Percentiles rank a stretch among this genome's conserved stretches.
Conservation (phyloP, 2,888 invertebrate genomes). For the Hyalella azteca region DNA sequence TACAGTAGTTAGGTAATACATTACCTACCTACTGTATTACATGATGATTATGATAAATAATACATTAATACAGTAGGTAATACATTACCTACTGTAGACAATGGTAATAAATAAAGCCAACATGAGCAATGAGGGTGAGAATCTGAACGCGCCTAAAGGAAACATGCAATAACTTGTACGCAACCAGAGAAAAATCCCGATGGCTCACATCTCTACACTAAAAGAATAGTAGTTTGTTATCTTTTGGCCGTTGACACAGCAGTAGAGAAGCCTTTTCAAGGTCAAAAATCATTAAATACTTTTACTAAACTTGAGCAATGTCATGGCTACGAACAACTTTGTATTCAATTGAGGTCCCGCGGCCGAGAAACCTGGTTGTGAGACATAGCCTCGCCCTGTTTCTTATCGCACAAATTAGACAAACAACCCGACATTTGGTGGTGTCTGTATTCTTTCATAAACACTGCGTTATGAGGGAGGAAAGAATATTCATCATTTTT, state of each 20-base stretch:
- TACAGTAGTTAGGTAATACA: too few species aligned
- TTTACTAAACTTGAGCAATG: neutral
- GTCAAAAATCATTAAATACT: neutral
- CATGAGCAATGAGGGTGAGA: neutral
- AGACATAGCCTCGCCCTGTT: neutral
- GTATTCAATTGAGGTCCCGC: neutral
- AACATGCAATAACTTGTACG: neutral
- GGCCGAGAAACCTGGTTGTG: neutral
- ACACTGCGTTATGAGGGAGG: neutral
- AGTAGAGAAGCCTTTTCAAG: neutral
- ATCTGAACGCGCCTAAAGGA: neutral
- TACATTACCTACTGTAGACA: too few species aligned
- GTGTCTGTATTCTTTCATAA: neutral
- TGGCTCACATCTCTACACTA: neutral
- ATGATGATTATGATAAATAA: too few species aligned
- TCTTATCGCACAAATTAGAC: neutral
- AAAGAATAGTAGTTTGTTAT: neutral
- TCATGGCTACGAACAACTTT: neutral
- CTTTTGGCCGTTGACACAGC: neutral
- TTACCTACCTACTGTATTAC: too few species aligned
- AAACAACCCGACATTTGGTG: neutral
- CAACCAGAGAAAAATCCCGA: neutral
- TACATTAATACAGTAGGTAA: too few species aligned
- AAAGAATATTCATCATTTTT: neutral
- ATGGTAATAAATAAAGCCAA: neutral